These are phyloP conservation scores for Tenthredo livida DNA, from an alignment of 2,888 invertebrate genomes.

Conservation along the genomic window DNA sequence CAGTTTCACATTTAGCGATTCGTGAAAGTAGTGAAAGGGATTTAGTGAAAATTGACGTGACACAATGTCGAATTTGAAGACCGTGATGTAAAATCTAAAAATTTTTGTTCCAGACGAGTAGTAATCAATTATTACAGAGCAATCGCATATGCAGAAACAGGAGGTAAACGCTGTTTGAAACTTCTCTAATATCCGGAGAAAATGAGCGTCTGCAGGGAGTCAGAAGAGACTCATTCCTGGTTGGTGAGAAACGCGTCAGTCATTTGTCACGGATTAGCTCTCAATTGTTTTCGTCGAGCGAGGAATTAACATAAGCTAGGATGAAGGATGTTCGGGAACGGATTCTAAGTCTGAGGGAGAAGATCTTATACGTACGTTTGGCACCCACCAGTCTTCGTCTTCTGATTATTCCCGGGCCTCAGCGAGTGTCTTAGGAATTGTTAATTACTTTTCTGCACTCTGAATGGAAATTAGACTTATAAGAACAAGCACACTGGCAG, in stretches of 20 bases:
- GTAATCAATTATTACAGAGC: not conserved
- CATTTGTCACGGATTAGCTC: conserved; percentile 78
- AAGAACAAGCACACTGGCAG: conserved; percentile 24
- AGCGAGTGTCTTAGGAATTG: conserved; percentile 47
- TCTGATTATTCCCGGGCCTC: conserved; percentile 44
- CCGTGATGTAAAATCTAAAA: not conserved
- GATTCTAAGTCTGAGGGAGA: conserved; percentile 36
- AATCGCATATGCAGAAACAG: not conserved
- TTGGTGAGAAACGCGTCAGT: conserved; percentile 69
- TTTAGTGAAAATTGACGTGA: not conserved
- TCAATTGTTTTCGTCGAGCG: conserved; percentile 75
- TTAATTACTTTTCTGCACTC: conserved; percentile 52
- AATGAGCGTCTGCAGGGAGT: not conserved
- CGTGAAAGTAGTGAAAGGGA: not conserved
- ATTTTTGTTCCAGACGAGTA: not conserved
- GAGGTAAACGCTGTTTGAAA: not conserved
- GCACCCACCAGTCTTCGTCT: conserved; percentile 20
- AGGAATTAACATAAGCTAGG: conserved; percentile 78
- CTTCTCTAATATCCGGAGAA: not conserved
- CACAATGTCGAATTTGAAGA: not conserved
- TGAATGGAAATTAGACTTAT: conserved; percentile 48
- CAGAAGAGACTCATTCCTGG: not conserved
- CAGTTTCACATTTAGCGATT: not conserved
- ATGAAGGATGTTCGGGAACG: conserved; percentile 72
- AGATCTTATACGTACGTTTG: conserved; percentile 18